These are phyloP conservation scores for Dastarcus helophoroides DNA, from an alignment of 2,888 invertebrate species.

Conservation along the genomic window DNA sequence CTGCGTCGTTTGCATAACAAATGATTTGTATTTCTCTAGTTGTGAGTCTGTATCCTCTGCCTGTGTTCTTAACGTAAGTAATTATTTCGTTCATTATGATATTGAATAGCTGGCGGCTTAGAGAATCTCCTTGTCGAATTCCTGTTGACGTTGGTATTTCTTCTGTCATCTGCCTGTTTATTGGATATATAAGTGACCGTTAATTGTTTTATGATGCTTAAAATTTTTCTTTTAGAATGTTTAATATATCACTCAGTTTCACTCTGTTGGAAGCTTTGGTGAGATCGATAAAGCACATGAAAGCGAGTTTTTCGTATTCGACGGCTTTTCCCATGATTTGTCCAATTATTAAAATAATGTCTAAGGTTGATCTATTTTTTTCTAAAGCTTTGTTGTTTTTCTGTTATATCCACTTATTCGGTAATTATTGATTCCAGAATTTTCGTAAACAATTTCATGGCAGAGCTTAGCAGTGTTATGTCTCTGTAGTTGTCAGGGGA, in stretches of 20 bases:
- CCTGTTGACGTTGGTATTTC: constrained; percentile 6
- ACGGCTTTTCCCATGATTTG: too few species aligned
- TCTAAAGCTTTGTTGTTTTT: constrained; percentile 8
- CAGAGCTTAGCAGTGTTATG: constrained; percentile 8
- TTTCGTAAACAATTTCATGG: constrained; percentile 5
- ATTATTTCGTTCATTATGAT: constrained; percentile 8
- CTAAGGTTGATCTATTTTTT: constrained; percentile 7
- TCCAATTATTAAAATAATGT: constrained; percentile 6
- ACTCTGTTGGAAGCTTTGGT: too few species aligned
- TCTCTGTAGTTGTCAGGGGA: constrained; percentile 7
- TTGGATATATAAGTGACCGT: constrained; percentile 5
- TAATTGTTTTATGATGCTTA: constrained; percentile 6
- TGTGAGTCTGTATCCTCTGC: constrained; percentile 3
- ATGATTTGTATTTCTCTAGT: too few species aligned
- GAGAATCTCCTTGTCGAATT: constrained; percentile 7
- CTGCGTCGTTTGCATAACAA: too few species aligned
- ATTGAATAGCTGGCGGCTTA: constrained; percentile 5
- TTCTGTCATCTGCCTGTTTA: constrained; percentile 5
- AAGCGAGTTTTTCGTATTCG: too few species aligned
- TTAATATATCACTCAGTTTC: constrained; percentile 2
- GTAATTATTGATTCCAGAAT: constrained; percentile 7
- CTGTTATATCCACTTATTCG: constrained; percentile 6
- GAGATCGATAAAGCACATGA: too few species aligned
- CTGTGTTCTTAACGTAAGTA: constrained; percentile 3
- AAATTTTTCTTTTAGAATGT: constrained; percentile 5